phyloP scores from a whole-genome alignment of 2,113 vertebrate genomes.

The Grantiella picta region DNA sequence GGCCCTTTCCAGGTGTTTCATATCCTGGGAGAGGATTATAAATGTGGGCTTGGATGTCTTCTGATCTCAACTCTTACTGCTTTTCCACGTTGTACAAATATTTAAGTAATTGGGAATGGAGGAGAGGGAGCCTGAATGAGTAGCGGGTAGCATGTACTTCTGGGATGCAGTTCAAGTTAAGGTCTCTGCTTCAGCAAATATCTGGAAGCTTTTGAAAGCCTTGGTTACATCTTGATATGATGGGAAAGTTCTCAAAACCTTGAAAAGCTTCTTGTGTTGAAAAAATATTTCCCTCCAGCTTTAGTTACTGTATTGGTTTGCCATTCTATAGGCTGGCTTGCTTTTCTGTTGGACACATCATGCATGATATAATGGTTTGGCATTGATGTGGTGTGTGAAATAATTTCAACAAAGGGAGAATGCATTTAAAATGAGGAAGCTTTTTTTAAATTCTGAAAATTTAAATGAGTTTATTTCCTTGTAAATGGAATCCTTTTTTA shows the following conservation, averaged over 20 bases:
- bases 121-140: background rate
- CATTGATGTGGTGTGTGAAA: background rate
- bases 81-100: background rate
- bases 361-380: constrained; percentile 11
- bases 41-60: background rate
- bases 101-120: background rate
- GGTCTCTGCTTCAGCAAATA: background rate
- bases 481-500: background rate
- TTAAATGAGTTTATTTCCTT: background rate
- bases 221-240: constrained; percentile 16
- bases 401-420: background rate
- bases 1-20: background rate
- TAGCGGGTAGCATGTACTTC: background rate
- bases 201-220: constrained; percentile 37
- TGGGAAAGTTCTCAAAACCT: constrained; percentile 9
- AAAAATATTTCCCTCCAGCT: constrained; percentile 6
- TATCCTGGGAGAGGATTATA: background rate
- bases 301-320: background rate
- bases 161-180: background rate
- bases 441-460: background rate
- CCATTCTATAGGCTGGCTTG: background rate
- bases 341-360: background rate
- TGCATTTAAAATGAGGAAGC: background rate
- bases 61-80: background rate
- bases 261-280: constrained; percentile 4